These are phyloP conservation scores for Peribatodes rhomboidaria DNA, from an alignment of 2,888 invertebrate genomes.

Conservation along the genomic window DNA sequence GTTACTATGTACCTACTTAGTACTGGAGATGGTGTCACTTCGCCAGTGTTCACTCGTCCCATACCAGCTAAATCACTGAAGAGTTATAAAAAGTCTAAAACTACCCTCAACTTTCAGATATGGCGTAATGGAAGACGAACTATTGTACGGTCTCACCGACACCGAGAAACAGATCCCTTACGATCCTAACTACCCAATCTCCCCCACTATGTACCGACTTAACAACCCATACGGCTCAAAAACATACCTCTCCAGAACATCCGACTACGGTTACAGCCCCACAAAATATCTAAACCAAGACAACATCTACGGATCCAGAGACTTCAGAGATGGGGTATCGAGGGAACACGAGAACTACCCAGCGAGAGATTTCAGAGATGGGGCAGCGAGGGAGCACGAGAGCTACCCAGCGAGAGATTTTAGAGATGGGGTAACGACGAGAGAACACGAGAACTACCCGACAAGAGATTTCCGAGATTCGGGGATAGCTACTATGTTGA, in stretches of 20 bases:
- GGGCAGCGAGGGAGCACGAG: constrained; percentile 72
- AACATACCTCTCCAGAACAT: constrained; percentile 76
- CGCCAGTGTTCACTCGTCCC: too few relatives aligned
- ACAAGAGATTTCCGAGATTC: constrained; percentile 81
- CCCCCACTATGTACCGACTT: constrained; percentile 79
- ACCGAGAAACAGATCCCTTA: constrained; percentile 80
- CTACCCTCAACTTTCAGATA: constrained; percentile 64
- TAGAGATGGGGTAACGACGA: constrained; percentile 70
- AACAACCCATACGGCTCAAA: constrained; percentile 83
- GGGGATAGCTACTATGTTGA: constrained; percentile 82
- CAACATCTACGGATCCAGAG: constrained; percentile 74
- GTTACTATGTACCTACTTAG: too few relatives aligned
- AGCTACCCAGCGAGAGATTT: constrained; percentile 75
- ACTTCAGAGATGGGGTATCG: constrained; percentile 73
- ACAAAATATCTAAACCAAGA: constrained; percentile 78
- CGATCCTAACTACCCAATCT: constrained; percentile 83
- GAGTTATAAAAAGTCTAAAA: too few relatives aligned
- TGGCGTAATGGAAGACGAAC: constrained; percentile 79
- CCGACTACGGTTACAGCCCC: constrained; percentile 82
- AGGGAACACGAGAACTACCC: constrained; percentile 79
- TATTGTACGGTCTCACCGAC: constrained; percentile 79
- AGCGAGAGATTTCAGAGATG: constrained; percentile 71
- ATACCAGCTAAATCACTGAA: too few relatives aligned
- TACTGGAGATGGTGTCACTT: background rate
- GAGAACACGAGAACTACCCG: constrained; percentile 78